Evolutionary conservation across 2,888 invertebrate species (phyloP).

Genomic region (Sesia apiformis): DNA sequence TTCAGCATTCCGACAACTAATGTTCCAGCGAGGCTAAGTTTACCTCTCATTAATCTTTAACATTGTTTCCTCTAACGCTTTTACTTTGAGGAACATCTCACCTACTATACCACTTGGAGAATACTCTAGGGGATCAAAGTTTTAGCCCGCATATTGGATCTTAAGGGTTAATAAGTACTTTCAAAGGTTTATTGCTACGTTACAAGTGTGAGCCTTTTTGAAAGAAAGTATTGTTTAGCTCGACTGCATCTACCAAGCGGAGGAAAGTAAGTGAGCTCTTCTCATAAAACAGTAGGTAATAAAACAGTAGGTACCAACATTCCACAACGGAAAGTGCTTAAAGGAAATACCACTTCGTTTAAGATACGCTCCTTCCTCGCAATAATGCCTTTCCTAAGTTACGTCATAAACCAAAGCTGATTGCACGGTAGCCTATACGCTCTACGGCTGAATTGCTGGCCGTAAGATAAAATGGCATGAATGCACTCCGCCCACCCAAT

Average conservation of each 20-base stretch:
- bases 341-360: constrained; percentile 10
- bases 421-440: not conserved
- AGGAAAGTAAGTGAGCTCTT: too few relatives aligned
- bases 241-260: constrained; percentile 1
- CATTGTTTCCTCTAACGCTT: too few relatives aligned
- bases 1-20: too few relatives aligned
- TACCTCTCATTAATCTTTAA: too few relatives aligned
- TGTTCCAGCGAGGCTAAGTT: too few relatives aligned
- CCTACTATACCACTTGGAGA: too few relatives aligned
- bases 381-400: constrained; percentile 11
- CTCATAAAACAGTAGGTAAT: constrained; percentile 7
- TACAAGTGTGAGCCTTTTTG: not conserved
- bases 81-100: too few relatives aligned
- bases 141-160: too few relatives aligned
- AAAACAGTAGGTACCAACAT: not conserved
- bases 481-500: not conserved
- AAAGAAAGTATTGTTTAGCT: not conserved
- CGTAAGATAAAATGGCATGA: not conserved
- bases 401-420: constrained; percentile 8
- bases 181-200: not conserved
- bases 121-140: too few relatives aligned
- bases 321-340: constrained; percentile 6
- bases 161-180: too few relatives aligned
- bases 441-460: not conserved
- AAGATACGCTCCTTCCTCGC: constrained; percentile 8